Conservation (phyloP, 1,140 invertebrate species). For the Rhyzopertha dominica region DNA sequence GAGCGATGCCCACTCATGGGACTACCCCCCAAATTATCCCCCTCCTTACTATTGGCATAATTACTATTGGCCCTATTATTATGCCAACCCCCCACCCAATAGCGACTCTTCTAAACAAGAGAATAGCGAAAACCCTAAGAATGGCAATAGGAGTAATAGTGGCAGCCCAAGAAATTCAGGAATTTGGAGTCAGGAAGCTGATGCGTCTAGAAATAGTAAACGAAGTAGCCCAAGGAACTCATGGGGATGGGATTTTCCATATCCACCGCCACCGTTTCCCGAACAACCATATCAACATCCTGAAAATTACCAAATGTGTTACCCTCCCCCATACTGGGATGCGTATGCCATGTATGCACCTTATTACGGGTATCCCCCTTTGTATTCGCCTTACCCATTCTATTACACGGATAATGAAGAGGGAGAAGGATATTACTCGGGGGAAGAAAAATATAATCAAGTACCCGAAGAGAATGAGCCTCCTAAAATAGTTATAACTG, state of each 20-base stretch:
- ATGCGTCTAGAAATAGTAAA: no score
- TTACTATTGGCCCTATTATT: conserved; percentile 35
- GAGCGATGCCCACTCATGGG: conserved; percentile 32
- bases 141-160: not conserved
- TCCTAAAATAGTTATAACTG: conserved; percentile 26
- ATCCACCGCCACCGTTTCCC: no score
- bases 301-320: no score
- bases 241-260: no score
- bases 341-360: no score
- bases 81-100: conserved; percentile 18
- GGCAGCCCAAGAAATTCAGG: conserved; percentile 5
- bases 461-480: conserved; percentile 10
- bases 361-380: conserved; percentile 37
- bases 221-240: no score
- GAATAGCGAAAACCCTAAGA: no score
- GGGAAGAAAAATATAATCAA: conserved; percentile 39
- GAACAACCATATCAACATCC: no score
- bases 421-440: conserved; percentile 45
- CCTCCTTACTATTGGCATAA: conserved; percentile 37
- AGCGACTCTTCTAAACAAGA: not conserved
- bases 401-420: conserved; percentile 42
- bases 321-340: conserved; percentile 39
- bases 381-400: conserved; percentile 31
- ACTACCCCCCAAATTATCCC: conserved; percentile 39
- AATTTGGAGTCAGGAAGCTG: no score